Base-by-base conservation (phyloP, 2,888 invertebrate species). In the Lasiommata megera region DNA sequence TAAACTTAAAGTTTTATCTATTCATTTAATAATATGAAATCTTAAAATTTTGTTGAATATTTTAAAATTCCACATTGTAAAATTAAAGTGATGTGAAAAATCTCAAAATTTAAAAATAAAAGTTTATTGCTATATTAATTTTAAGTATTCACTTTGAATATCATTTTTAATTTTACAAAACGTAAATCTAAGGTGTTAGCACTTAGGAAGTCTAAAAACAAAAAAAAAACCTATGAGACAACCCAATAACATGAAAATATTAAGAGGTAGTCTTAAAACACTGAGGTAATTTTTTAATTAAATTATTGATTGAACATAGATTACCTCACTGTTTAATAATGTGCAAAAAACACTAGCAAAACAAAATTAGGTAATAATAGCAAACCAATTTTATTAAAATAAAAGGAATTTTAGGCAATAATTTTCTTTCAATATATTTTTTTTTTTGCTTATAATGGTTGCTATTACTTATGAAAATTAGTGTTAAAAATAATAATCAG, bases 131-230 rank as follows among this genome's bases (percentile, higher is more conserved):
- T 34, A 1, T 34, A 3, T 11, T 11, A 34, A 1, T 23, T 23
- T 23, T 23, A n/a, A n/a, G n/a, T n/a, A 2, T 23, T 41, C 9
- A 28, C 14, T 28, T 7, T 23, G 6, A 34, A 50, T 41, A 38
- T 47, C 48, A 60, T 59, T 58, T 52, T 31, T 14, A 44, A 52
- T 52, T 54, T 60, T 37, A 61, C 46, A 53, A 43, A 40, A 61
- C 29, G 18, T 64, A 58, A 43, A 36, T 63, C 63, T 79, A 79
- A 71, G 67, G 67, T 74, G 72, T 80, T 84, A 87, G 77, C 82
- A 14, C 62, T 62, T 59, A 23, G 60, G 47, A 64, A 60, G 41
- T 61, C 65, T 66, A 67, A 65, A 66, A 67, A 65, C 53, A 62
- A 62, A 63, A 62, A 62, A 72, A 74, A 78, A 74, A 71, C 74